phyloP scores from a whole-genome alignment of 2,113 vertebrate species.

The Symphodus melops region DNA sequence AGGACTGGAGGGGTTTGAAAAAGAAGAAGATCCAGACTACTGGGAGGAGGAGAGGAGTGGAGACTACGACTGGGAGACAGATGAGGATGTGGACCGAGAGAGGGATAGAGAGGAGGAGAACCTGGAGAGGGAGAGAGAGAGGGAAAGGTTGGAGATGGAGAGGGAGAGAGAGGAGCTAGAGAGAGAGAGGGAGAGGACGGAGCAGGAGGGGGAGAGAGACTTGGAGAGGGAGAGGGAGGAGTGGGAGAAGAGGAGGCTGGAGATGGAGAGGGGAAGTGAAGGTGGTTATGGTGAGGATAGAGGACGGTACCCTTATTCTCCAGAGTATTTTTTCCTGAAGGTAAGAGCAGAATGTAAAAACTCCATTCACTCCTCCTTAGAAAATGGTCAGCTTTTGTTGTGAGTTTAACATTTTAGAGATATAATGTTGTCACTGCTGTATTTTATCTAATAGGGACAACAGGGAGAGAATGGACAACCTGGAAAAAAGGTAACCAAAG shows the following conservation, averaged over 20 bases:
- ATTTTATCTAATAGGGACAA: slow-evolving; percentile 75
- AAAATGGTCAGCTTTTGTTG: not conserved
- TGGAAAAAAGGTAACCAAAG: slow-evolving; percentile 80
- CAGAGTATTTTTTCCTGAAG: slow-evolving; percentile 77
- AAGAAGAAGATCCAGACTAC: slow-evolving; percentile 37
- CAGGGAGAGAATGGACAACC: slow-evolving; percentile 82
- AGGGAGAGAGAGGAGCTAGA: slow-evolving; percentile 53
- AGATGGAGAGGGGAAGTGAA: slow-evolving; percentile 62
- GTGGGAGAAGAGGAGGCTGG: slow-evolving; percentile 59
- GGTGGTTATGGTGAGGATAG: slow-evolving; percentile 64
- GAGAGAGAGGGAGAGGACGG: slow-evolving; percentile 40
- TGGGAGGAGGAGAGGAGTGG: slow-evolving; percentile 73
- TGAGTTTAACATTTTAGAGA: no score
- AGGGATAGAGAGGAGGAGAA: slow-evolving; percentile 45
- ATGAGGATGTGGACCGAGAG: slow-evolving; percentile 72
- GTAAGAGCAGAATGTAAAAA: slow-evolving; percentile 55
- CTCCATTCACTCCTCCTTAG: not conserved
- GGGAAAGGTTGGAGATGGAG: slow-evolving; percentile 66
- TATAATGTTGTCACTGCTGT: not conserved
- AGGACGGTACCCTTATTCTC: slow-evolving; percentile 59
- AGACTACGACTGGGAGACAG: slow-evolving; percentile 62
- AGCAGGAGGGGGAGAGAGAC: slow-evolving; percentile 35
- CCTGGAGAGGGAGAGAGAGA: slow-evolving; percentile 55
- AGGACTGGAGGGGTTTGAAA: slow-evolving; percentile 14
- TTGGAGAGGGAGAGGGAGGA: slow-evolving; percentile 31